phyloP scores from a whole-genome alignment of 1,140 invertebrate species.

The Rhyzopertha dominica region DNA sequence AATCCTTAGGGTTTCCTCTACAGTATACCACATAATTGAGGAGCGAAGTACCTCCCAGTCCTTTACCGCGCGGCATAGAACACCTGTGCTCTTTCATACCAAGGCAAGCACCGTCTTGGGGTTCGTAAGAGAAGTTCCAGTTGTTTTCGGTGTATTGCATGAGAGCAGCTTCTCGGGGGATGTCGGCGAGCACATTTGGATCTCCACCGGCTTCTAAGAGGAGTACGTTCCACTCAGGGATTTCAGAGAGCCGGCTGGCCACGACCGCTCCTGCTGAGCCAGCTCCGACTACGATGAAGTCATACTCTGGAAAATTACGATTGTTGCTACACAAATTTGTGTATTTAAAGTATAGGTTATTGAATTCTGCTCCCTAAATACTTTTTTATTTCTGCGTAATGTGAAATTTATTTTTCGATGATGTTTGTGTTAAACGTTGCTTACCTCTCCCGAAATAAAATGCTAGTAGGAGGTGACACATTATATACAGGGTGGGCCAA shows the following conservation, averaged over 20 bases:
- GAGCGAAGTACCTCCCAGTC: conserved; percentile 70
- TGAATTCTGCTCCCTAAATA: too few species aligned
- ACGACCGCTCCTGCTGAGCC: conserved; percentile 52
- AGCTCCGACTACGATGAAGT: conserved; percentile 52
- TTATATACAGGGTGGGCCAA: too few species aligned
- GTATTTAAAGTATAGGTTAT: too few species aligned
- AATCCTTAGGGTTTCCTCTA: conserved; percentile 84
- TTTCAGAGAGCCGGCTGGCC: conserved; percentile 41
- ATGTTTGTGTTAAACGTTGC: too few species aligned
- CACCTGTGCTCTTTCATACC: too few species aligned
- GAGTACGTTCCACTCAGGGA: conserved; percentile 43
- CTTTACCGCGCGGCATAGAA: conserved; percentile 77
- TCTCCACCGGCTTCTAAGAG: conserved; percentile 56
- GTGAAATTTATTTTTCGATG: too few species aligned
- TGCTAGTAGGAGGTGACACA: too few species aligned
- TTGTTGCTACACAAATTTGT: too few species aligned
- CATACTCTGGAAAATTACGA: too few species aligned
- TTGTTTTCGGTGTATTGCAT: conserved; percentile 77
- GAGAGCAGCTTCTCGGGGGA: conserved; percentile 76
- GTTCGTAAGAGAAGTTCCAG: conserved; percentile 85
- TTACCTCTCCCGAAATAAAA: too few species aligned
- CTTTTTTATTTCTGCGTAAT: too few species aligned
- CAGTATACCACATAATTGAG: conserved; percentile 96
- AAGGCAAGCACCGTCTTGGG: conserved; percentile 70
- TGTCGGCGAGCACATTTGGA: conserved; percentile 70